Conservation (phyloP, 2,888 invertebrate genomes). For the Drosophila kokeensis region DNA sequence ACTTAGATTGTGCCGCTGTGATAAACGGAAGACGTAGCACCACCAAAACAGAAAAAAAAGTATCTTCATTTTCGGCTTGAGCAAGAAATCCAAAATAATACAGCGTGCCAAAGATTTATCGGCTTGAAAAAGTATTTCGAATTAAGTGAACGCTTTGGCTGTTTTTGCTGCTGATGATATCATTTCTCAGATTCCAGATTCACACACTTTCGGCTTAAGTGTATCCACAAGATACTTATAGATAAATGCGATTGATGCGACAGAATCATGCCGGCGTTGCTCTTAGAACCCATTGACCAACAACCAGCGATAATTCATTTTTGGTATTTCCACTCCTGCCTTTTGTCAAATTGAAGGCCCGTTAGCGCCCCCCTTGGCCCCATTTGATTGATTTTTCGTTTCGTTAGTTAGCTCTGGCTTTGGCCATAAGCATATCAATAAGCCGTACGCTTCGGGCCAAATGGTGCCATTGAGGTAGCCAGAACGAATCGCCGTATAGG, state of each 20-base stretch:
- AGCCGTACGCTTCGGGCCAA: constrained; percentile 36
- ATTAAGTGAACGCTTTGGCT: constrained; percentile 44
- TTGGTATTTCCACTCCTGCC: constrained; percentile 24
- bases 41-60: constrained; percentile 38
- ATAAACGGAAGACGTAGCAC: constrained; percentile 39
- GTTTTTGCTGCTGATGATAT: constrained; percentile 51
- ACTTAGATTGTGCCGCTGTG: constrained; percentile 49
- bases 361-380: constrained; percentile 62
- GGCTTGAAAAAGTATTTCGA: constrained; percentile 62
- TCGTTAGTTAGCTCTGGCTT: constrained; percentile 31
- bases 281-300: constrained; percentile 16
- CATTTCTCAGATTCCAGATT: constrained; percentile 50
- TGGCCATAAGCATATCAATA: constrained; percentile 53
- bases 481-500: constrained; percentile 2
- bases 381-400: constrained; percentile 63
- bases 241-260: constrained; percentile 21
- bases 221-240: constrained; percentile 4
- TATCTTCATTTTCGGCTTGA: constrained; percentile 48
- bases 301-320: constrained; percentile 43
- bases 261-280: constrained; percentile 6
- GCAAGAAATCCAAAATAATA: constrained; percentile 29
- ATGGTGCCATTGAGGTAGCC: constrained; percentile 18
- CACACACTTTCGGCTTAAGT: constrained; percentile 20
- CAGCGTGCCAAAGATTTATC: constrained; percentile 67
- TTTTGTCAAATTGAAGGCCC: constrained; percentile 59